Evolutionary conservation across 1,140 invertebrate genomes (phyloP).

Genomic region (Drosophila simulans): DNA sequence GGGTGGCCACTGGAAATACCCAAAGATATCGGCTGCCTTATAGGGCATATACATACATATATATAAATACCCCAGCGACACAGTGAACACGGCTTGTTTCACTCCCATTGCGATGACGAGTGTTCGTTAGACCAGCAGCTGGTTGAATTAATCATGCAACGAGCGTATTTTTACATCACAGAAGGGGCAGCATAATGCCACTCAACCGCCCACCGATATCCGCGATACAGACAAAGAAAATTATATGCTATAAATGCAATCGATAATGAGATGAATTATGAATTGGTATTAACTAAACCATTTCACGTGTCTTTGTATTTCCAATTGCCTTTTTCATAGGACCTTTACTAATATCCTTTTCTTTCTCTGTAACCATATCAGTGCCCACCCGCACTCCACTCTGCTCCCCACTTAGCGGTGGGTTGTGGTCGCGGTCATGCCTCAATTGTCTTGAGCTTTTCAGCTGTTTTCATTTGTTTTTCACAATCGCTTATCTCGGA

Average conservation of each 20-base stretch:
- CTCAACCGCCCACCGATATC: neutral
- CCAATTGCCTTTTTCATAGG: neutral
- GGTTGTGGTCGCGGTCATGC: constrained; percentile 59
- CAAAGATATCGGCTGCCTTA: constrained; percentile 32
- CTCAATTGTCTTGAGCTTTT: constrained; percentile 56
- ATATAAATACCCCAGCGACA: constrained; percentile 48
- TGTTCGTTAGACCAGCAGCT: constrained; percentile 33
- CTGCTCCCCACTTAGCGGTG: constrained; percentile 62
- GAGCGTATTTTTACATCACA: constrained; percentile 54
- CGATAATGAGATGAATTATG: neutral
- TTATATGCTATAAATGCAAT: neutral
- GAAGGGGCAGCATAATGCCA: constrained; percentile 33
- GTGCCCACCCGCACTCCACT: constrained; percentile 4
- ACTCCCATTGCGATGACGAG: constrained; percentile 12
- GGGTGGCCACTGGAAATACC: constrained; percentile 46
- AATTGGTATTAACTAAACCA: neutral
- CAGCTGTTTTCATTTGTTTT: constrained; percentile 52
- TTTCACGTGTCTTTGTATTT: too few species aligned
- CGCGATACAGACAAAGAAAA: constrained; percentile 2
- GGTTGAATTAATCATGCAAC: constrained; percentile 52
- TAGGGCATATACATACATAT: constrained; percentile 17
- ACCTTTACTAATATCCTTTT: neutral
- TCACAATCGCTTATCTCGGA: constrained; percentile 46
- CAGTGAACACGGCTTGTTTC: constrained; percentile 30
- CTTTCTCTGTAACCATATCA: neutral